These are phyloP conservation scores for Druceiella hillmani DNA, from an alignment of 2,888 invertebrate genomes.

Conservation along the genomic window DNA sequence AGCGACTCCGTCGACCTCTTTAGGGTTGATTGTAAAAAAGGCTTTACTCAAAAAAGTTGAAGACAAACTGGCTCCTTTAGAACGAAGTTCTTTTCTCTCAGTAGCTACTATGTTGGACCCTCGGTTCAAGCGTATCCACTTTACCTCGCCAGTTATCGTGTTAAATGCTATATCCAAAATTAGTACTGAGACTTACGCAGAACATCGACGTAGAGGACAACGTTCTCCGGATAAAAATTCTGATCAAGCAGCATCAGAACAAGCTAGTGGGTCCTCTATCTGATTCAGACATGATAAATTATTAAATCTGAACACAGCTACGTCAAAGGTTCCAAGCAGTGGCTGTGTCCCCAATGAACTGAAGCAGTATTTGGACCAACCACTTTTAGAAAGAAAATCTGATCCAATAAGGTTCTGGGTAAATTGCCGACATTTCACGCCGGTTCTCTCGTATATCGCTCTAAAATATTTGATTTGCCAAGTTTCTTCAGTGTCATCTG, in stretches of 20 bases:
- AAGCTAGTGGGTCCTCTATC: too few relatives aligned
- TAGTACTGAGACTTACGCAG: too few relatives aligned
- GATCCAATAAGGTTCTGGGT: conserved; percentile 23
- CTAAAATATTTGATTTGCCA: conserved; percentile 24
- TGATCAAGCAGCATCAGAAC: not conserved
- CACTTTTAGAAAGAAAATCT: conserved; percentile 16
- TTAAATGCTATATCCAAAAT: too few relatives aligned
- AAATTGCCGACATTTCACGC: conserved; percentile 22
- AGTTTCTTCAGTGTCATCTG: conserved; percentile 23
- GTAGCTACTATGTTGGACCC: conserved; percentile 24
- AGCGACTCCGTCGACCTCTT: conserved; percentile 14
- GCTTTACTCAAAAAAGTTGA: conserved; percentile 14
- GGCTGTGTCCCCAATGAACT: conserved; percentile 21
- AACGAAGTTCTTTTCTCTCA: conserved; percentile 18
- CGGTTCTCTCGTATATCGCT: conserved; percentile 27
- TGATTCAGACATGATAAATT: too few relatives aligned
- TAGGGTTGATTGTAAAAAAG: conserved; percentile 15
- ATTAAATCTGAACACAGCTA: too few relatives aligned
- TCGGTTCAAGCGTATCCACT: conserved; percentile 24
- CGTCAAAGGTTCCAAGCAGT: conserved; percentile 18
- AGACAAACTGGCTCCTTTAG: conserved; percentile 14
- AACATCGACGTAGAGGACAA: too few relatives aligned
- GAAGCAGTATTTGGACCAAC: conserved; percentile 27
- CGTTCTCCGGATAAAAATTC: conserved; percentile 25
- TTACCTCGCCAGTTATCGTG: conserved; percentile 14